A percentile compares a stretch with the other conserved stretches of the same genome.
Conservation (phyloP, 2,797 vertebrate genomes). For the Cirrhinus mrigala region DNA sequence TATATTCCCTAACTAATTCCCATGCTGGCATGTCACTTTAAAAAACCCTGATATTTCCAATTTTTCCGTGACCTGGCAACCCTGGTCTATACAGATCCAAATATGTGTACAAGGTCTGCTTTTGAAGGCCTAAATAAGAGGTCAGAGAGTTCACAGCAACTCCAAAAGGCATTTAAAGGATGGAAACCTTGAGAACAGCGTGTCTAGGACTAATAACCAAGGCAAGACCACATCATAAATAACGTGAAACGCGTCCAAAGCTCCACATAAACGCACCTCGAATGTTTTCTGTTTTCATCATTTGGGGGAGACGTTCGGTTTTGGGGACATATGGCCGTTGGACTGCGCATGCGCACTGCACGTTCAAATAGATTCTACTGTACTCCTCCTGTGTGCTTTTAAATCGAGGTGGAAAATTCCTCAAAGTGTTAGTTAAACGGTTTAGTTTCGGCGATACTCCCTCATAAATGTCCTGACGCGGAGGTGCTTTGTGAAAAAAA, state of each 20-base stretch:
- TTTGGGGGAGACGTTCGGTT: neutral
- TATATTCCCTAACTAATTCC: neutral
- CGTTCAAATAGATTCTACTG: constrained; percentile 30
- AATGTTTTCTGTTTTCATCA: neutral
- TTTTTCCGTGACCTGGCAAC: neutral
- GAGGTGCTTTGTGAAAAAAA: neutral
- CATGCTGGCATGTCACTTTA: neutral
- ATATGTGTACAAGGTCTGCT: neutral
- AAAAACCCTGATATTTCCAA: neutral
- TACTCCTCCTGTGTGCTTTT: constrained; percentile 18
- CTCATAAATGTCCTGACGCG: neutral
- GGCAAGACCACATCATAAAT: neutral
- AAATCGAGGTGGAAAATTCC: constrained; percentile 2
- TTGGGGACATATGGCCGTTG: constrained; percentile 32
- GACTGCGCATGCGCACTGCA: constrained; percentile 50
- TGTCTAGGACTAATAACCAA: neutral
- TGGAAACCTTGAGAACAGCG: neutral
- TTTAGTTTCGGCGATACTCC: constrained; percentile 13
- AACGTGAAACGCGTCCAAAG: neutral
- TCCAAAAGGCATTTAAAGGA: neutral
- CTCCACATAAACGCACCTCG: neutral
- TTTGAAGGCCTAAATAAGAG: constrained; percentile 7
- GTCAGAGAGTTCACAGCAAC: neutral
- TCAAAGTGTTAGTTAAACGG: neutral
- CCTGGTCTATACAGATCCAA: neutral